Evolutionary conservation across 2,888 invertebrate species (phyloP).

Genomic region (Eupithecia centaureata): DNA sequence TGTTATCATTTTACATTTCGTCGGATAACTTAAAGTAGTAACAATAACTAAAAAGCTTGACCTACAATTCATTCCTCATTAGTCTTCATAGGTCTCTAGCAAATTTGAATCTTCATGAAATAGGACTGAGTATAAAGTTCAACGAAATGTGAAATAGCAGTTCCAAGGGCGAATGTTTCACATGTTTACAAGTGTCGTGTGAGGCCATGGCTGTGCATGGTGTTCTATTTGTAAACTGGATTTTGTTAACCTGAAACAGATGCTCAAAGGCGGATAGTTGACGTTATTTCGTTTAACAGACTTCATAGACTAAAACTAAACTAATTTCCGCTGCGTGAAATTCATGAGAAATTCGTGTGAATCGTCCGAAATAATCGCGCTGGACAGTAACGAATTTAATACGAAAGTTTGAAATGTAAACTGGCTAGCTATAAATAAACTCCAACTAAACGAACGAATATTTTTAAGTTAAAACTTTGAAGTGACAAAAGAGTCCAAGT

Average conservation of each 20-base stretch:
- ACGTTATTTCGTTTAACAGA: background rate
- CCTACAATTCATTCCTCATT: background rate
- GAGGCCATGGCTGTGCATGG: slow-evolving; percentile 12
- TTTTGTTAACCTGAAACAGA: slow-evolving; percentile 7
- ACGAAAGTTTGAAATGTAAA: background rate
- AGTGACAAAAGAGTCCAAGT: no score
- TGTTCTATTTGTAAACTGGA: slow-evolving; percentile 7
- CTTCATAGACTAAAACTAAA: background rate
- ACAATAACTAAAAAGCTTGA: background rate
- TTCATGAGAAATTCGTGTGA: no score
- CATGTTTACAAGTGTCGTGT: slow-evolving; percentile 10
- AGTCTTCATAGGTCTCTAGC: background rate
- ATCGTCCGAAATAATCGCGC: background rate
- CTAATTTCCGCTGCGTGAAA: background rate
- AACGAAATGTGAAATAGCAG: slow-evolving; percentile 14
- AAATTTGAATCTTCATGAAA: background rate
- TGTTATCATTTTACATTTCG: slow-evolving; percentile 10
- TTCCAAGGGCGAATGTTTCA: slow-evolving; percentile 15
- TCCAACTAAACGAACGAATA: no score
- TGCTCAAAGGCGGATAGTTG: slow-evolving; percentile 9
- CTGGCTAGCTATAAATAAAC: no score
- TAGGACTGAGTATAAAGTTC: background rate
- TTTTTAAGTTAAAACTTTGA: no score
- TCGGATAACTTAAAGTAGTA: slow-evolving; percentile 3
- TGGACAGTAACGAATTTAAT: background rate